Evolutionary conservation across 2,113 vertebrate species (phyloP).

Genomic region (Oncorhynchus gorbuscha): DNA sequence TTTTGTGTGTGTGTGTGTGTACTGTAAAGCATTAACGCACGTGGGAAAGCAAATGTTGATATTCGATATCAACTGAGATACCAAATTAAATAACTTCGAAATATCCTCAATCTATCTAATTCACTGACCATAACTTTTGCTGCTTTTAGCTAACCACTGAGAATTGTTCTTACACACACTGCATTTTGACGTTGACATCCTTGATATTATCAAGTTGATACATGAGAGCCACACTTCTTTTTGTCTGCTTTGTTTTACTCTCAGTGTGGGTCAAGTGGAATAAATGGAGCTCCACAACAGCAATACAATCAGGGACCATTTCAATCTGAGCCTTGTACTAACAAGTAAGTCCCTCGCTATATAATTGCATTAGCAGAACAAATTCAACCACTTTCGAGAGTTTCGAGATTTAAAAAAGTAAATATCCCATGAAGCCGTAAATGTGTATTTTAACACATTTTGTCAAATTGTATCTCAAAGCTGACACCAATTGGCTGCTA

Average conservation of each 20-base stretch:
- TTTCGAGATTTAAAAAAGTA: neutral
- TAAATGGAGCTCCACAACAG: neutral
- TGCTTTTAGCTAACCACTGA: neutral
- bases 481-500: too few species aligned
- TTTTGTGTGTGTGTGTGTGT: too few species aligned
- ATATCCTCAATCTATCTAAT: neutral
- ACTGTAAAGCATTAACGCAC: constrained; percentile 2
- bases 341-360: neutral
- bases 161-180: too few species aligned
- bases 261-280: neutral
- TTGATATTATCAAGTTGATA: neutral
- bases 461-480: too few species aligned
- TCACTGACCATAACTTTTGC: neutral
- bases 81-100: neutral
- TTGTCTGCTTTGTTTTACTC: neutral
- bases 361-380: neutral
- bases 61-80: too few species aligned
- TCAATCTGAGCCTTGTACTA: neutral
- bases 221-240: too few species aligned
- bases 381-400: neutral
- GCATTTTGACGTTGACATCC: neutral
- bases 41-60: too few species aligned
- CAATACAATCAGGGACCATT: neutral
- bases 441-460: too few species aligned
- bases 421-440: neutral